Evolutionary conservation across 2,888 invertebrate species (phyloP).

Genomic region (Celastrina argiolus): DNA sequence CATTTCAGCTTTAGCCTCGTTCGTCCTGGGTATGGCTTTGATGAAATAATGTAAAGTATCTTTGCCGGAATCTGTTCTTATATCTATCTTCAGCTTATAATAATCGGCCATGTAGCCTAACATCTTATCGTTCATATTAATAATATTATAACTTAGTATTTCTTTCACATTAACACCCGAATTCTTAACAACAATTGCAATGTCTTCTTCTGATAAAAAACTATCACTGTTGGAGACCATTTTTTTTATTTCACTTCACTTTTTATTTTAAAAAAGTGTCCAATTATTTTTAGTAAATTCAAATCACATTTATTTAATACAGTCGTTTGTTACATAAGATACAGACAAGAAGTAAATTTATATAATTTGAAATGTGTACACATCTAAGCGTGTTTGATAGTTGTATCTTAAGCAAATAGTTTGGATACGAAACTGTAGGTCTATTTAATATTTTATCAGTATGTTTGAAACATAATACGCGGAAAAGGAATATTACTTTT

Average conservation of each 20-base stretch:
- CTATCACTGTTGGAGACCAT: neutral
- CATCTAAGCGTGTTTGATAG: neutral
- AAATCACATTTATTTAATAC: neutral
- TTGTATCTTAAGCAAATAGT: neutral
- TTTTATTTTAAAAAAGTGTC: no score
- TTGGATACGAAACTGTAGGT: neutral
- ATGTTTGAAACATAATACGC: neutral
- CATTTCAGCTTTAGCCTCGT: slow-evolving; percentile 60
- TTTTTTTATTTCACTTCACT: neutral
- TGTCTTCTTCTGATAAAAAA: slow-evolving; percentile 46
- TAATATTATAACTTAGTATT: slow-evolving; percentile 42
- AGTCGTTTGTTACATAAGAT: neutral
- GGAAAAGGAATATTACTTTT: neutral
- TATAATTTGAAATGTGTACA: neutral
- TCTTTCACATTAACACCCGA: slow-evolving; percentile 37
- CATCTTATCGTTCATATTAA: slow-evolving; percentile 62
- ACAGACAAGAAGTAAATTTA: neutral
- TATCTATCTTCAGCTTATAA: slow-evolving; percentile 54
- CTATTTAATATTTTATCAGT: neutral
- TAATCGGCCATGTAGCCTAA: slow-evolving; percentile 66
- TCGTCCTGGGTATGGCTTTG: slow-evolving; percentile 55
- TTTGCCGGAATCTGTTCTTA: slow-evolving; percentile 36
- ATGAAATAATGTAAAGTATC: slow-evolving; percentile 52
- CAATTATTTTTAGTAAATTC: neutral
- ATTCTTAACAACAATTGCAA: slow-evolving; percentile 46